Evolutionary conservation across 2,797 vertebrate genomes (phyloP), one percentile per base, ranked within the genome.

Genomic region (Xenentodon cancila): DNA sequence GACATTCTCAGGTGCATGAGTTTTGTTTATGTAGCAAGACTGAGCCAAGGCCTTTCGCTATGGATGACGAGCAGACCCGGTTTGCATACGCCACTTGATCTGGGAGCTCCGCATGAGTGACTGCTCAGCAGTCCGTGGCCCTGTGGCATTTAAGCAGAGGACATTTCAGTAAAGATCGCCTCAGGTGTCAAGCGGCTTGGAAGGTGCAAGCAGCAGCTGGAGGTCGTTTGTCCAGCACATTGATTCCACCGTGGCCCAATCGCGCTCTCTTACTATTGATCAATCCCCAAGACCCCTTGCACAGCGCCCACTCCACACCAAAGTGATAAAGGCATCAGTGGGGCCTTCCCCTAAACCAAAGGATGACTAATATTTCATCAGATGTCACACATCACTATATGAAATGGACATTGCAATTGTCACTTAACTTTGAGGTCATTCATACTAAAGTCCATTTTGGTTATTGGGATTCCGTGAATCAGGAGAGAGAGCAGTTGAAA

Each of bases 111-210:
- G 87, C 90, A 84, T 89, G 88, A 89, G 76, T 83, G 85, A 88
- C 85, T 85, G 87, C 85, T 89, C 88, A 90, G 88, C 85, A 84
- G 85, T 73, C 86, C 80, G 62, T 92, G 85, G 77, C 84, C 81
- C 77, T 42, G 75, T 90, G 89, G 88, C 88, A 90, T 91, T 92
- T 90, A 77, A 62, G 73, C 84, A 89, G 89, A 90, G 91, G 89
- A 85, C 89, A 69, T 86, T 89, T 83, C 80, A 75, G 87, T 78
- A 89, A 86, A 86, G 86, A 86, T 87, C 71, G 73, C 88, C 82
- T 90, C 85, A 85, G 89, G 89, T 90, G 89, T 92, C 89, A 86
- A 81, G 84, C 52, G 58, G 68, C 73, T 64, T 64, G 75, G 86
- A 87, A 85, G 84, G 89, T 81, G 70, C 64, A 30, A 40, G 48